Evolutionary conservation across 2,113 vertebrate species (phyloP).

Genomic region (Zootoca vivipara): DNA sequence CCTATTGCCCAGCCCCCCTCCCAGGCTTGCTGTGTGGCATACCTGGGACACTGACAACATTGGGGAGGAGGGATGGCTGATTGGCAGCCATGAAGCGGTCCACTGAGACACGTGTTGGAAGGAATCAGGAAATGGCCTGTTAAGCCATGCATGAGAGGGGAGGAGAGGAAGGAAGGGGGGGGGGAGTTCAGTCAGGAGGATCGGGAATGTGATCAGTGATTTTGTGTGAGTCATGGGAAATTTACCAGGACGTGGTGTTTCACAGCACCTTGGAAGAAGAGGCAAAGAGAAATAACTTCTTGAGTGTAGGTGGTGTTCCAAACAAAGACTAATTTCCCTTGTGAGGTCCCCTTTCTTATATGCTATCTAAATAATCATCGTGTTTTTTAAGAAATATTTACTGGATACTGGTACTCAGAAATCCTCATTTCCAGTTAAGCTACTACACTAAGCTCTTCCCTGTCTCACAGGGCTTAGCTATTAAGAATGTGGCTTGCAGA

Average conservation of each 20-base stretch:
- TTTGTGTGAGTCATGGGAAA: not conserved
- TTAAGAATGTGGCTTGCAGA: not conserved
- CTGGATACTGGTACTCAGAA: not conserved
- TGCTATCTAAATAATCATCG: not conserved
- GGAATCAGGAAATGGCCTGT: not conserved
- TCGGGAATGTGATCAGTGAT: not conserved
- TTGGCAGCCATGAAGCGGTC: not conserved
- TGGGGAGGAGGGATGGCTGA: not conserved
- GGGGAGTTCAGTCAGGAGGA: not conserved
- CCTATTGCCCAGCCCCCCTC: not conserved
- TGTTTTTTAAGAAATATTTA: slow-evolving; percentile 18
- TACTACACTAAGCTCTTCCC: not conserved
- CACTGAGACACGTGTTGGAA: not conserved
- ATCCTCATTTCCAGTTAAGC: slow-evolving; percentile 8
- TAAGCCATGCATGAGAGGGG: not conserved
- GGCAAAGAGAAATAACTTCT: not conserved
- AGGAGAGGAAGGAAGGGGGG: not conserved
- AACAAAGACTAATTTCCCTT: not conserved
- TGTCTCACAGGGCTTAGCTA: not conserved
- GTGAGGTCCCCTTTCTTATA: not conserved
- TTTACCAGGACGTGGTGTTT: not conserved
- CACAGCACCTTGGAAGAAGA: not conserved
- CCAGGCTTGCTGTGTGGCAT: not conserved
- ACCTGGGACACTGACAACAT: not conserved
- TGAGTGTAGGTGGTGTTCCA: not conserved